phyloP scores from a whole-genome alignment of 2,113 vertebrate species.

The Nerophis lumbriciformis region DNA sequence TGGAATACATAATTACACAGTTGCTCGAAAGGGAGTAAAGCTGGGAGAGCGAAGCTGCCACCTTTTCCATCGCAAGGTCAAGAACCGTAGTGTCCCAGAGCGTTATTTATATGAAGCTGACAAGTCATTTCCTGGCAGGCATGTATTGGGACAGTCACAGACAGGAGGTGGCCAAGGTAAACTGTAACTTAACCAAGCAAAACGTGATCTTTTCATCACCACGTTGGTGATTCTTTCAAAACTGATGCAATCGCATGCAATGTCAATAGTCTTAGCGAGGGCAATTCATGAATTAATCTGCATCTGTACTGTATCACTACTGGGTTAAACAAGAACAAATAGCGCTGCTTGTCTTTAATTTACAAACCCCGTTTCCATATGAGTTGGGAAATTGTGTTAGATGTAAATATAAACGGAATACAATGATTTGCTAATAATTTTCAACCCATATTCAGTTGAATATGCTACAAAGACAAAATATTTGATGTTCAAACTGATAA shows the following conservation, averaged over 20 bases:
- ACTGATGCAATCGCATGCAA: slow-evolving; percentile 37
- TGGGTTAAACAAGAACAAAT: neutral
- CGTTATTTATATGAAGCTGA: slow-evolving; percentile 25
- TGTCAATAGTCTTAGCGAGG: neutral
- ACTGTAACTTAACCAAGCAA: slow-evolving; percentile 46
- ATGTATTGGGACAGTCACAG: slow-evolving; percentile 20
- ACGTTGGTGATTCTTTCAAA: slow-evolving; percentile 12
- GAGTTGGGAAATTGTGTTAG: no score
- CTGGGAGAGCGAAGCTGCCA: slow-evolving; percentile 33
- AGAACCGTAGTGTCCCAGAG: slow-evolving; percentile 32
- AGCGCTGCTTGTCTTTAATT: no score
- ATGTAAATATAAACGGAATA: no score
- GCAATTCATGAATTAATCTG: neutral
- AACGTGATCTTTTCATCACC: slow-evolving; percentile 19
- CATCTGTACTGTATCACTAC: no score
- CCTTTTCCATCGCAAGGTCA: slow-evolving; percentile 46
- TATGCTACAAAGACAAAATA: no score
- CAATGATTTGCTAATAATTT: no score
- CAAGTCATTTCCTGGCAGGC: slow-evolving; percentile 49
- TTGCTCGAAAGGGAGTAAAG: slow-evolving; percentile 26
- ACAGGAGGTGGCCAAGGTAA: slow-evolving; percentile 23
- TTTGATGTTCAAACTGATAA: no score
- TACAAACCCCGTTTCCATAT: no score
- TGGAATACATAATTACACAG: slow-evolving; percentile 53
- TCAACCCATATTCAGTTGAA: no score